Conservation (phyloP, 23 tunicate species). For the Clavelina lepadiformis region DNA sequence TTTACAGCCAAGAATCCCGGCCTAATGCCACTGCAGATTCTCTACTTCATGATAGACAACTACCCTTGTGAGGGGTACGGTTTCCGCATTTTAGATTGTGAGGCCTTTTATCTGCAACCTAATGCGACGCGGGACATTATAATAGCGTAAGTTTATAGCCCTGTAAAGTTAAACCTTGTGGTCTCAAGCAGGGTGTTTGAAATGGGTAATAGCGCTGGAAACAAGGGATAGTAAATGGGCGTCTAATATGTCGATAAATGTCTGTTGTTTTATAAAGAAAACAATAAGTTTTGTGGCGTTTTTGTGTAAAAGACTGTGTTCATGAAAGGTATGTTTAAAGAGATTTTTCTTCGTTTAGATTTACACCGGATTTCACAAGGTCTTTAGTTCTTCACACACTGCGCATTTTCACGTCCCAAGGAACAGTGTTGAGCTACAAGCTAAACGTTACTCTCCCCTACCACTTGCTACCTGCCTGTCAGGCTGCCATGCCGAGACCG, state of each 20-base stretch:
- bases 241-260: neutral
- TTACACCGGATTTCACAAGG: slow-evolving; percentile 89
- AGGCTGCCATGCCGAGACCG: slow-evolving; percentile 71
- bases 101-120: slow-evolving; percentile 50
- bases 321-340: neutral
- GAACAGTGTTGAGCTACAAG: slow-evolving; percentile 53
- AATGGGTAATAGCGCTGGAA: too few relatives aligned
- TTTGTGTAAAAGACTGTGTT: too few relatives aligned
- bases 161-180: neutral
- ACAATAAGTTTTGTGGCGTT: neutral
- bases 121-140: slow-evolving; percentile 63
- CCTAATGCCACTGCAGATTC: slow-evolving; percentile 46
- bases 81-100: slow-evolving; percentile 69
- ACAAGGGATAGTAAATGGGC: too few relatives aligned
- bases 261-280: neutral
- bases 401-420: slow-evolving; percentile 69
- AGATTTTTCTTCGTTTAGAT: slow-evolving; percentile 29
- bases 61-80: slow-evolving; percentile 94
- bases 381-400: slow-evolving; percentile 63
- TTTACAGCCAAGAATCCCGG: slow-evolving; percentile 84
- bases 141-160: slow-evolving; percentile 47
- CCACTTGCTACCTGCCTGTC: slow-evolving; percentile 71
- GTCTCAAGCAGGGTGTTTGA: too few relatives aligned
- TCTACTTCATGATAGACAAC: slow-evolving; percentile 61
- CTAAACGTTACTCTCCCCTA: slow-evolving; percentile 87